Percentiles rank a stretch among this genome's conserved stretches.
These are phyloP conservation scores for Parazoanthus swiftii DNA, from an alignment of 92 coral and sea anemone genomes.

Conservation along the genomic window DNA sequence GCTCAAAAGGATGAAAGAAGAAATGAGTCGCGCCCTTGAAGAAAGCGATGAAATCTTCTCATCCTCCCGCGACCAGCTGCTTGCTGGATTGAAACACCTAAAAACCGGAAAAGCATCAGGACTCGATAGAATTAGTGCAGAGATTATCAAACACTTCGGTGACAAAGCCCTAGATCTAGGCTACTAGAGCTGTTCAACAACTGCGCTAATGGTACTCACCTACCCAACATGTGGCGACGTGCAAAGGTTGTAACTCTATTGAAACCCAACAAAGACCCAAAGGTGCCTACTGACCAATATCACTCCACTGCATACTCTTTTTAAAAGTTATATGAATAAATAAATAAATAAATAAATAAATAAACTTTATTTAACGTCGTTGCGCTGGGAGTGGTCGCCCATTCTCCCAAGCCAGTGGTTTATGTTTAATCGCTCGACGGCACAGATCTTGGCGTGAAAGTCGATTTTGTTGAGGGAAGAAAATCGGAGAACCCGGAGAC, in stretches of 20 bases:
- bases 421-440: too few relatives aligned
- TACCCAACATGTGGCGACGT: background rate
- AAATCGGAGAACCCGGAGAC: too few relatives aligned
- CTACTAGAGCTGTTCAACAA: background rate
- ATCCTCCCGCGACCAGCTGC: background rate
- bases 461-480: too few relatives aligned
- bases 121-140: background rate
- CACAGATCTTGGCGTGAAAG: too few relatives aligned
- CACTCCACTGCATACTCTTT: too few relatives aligned
- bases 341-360: too few relatives aligned
- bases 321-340: too few relatives aligned
- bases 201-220: conserved; percentile 3
- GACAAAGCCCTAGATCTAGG: background rate
- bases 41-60: background rate
- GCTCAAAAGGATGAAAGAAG: background rate
- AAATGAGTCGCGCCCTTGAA: background rate
- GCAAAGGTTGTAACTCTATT: background rate
- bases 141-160: conserved; percentile 28
- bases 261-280: too few relatives aligned
- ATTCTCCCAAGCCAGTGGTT: too few relatives aligned
- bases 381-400: too few relatives aligned
- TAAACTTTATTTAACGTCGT: too few relatives aligned
- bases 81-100: background rate
- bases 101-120: background rate
- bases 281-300: too few relatives aligned